A percentile compares a stretch with the other conserved stretches of the same genome.
These are phyloP conservation scores for Malurus splendens DNA, from an alignment of 2,797 vertebrate species.

Conservation along the genomic window DNA sequence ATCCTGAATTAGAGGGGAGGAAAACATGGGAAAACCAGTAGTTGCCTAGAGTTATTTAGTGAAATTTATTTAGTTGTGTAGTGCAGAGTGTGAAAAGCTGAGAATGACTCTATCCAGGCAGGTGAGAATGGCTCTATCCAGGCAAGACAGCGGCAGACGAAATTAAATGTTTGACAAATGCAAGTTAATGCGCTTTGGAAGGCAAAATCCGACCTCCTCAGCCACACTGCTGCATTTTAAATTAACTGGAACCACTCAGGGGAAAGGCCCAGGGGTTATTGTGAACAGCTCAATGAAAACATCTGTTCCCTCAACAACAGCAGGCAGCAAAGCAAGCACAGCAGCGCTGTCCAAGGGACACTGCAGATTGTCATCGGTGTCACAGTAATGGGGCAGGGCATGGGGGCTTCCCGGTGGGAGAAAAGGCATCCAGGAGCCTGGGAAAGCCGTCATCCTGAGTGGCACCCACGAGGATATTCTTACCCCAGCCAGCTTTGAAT, in stretches of 20 bases:
- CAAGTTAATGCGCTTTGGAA: conserved; percentile 45
- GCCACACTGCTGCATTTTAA: conserved; percentile 42
- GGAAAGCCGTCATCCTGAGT: fast-evolving
- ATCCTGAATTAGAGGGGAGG: neutral
- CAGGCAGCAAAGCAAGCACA: conserved; percentile 42
- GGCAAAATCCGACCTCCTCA: conserved; percentile 11
- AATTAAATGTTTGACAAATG: conserved; percentile 59
- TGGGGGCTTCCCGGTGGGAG: neutral
- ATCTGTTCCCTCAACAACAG: conserved; percentile 28
- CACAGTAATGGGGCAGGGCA: neutral
- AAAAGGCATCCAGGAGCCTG: neutral
- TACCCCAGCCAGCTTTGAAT: neutral
- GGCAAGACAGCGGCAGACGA: conserved; percentile 18
- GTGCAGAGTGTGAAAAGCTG: neutral
- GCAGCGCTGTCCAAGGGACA: neutral
- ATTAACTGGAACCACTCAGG: conserved; percentile 44
- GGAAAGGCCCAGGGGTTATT: conserved; percentile 46
- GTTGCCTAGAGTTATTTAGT: neutral
- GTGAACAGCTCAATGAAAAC: conserved; percentile 46
- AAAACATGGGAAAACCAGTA: neutral
- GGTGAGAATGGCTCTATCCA: neutral
- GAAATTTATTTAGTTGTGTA: neutral
- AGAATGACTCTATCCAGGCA: neutral
- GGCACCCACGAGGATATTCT: neutral
- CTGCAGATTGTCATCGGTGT: neutral